Percentiles rank a stretch among this genome's conserved stretches.
These are phyloP conservation scores for Hemicentrotus pulcherrimus DNA, from an alignment of 35 echinoderm and acorn worm species.

Conservation along the genomic window DNA sequence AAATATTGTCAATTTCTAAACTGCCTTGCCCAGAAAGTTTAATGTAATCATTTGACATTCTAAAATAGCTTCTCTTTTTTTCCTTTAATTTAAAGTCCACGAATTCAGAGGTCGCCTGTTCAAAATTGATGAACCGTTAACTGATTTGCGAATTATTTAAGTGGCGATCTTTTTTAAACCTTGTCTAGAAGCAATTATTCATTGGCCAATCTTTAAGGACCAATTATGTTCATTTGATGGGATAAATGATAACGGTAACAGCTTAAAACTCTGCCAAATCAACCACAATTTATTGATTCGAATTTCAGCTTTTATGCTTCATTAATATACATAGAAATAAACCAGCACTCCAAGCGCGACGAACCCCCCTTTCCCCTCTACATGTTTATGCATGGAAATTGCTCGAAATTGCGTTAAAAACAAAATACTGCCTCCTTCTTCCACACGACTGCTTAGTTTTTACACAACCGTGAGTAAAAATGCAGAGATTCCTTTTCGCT, in stretches of 20 bases:
- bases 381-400: not conserved
- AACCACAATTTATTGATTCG: not conserved
- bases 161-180: too few relatives aligned
- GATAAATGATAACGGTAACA: not conserved
- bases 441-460: not conserved
- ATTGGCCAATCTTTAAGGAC: not conserved
- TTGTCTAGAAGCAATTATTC: not conserved
- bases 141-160: too few relatives aligned
- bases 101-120: too few relatives aligned
- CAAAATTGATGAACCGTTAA: too few relatives aligned
- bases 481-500: not conserved
- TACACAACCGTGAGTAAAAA: not conserved
- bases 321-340: not conserved
- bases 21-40: too few relatives aligned
- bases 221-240: not conserved
- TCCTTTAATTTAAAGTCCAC: too few relatives aligned
- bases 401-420: not conserved
- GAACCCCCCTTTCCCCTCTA: not conserved
- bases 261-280: not conserved
- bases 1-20: too few relatives aligned
- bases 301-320: not conserved
- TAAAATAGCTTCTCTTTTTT: too few relatives aligned
- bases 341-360: not conserved
- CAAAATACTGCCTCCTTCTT: not conserved
- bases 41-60: too few relatives aligned